Evolutionary conservation across 2,113 vertebrate genomes (phyloP), one percentile per base, ranked within the genome.

Genomic region (Lamprotornis superbus): DNA sequence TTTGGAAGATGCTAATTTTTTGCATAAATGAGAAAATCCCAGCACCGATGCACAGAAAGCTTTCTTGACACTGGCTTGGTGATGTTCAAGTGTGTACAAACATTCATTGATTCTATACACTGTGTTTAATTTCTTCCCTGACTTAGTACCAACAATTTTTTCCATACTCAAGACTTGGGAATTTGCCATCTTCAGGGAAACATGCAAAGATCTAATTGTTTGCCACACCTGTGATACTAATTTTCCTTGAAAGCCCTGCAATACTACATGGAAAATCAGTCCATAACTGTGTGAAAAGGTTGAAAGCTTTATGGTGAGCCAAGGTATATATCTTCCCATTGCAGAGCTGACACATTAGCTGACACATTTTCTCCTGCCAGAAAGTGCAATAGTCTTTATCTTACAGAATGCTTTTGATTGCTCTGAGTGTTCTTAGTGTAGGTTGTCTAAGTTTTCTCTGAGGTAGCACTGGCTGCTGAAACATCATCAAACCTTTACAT

Each of bases 1-100:
- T 90, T 87, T 88, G 76, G 64, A 83, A 94, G 35, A 59, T 59
- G 19, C 5, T 81, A 68, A 76, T 88, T 42, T 91, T 96, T 95
- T 82, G 14, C 9, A 9, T 56, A 94, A 91, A 89, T 88, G 15
- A 90, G 57, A 55, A 90, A 89, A 85, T 60, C 7, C 3, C 18
- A 55, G 11, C 27, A 47, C 4, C 4, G 5, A 33, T 59, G 31
- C 2, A 4, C 6, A 59, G 44, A 89, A 93, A 82, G 3, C 17
- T 87, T 79, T 68, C 30, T 57, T 78, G 42, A 23, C 11, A 15
- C 12, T 68, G 30, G 4, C 23, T 70, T 78, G 56, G 15, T 50
- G 33, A 8, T 50, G 11, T 53, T 87, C 23, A 55, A 39, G 9
- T n/a, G 5, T 28, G 9, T 73, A 19, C 4, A 47, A 21, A 5